A percentile compares a stretch with the other conserved stretches of the same genome.
These are phyloP conservation scores for Lasioglossum pauxillum DNA, from an alignment of 2,888 invertebrate species.

Conservation along the genomic window DNA sequence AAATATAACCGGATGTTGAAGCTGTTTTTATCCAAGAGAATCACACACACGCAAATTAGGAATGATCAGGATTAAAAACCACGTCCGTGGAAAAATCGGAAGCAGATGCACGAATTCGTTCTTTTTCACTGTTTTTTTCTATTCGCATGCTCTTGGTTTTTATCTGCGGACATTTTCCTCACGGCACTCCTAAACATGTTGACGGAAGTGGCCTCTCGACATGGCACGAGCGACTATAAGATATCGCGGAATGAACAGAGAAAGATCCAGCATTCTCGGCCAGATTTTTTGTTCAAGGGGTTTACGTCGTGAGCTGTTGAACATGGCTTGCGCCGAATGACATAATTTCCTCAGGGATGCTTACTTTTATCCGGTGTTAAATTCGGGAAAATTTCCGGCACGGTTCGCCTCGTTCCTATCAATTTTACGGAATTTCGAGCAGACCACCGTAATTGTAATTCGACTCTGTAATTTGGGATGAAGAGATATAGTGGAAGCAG, in stretches of 20 bases:
- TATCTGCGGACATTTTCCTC: slow-evolving; percentile 24
- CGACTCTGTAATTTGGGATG: background rate
- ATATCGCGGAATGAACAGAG: slow-evolving; percentile 26
- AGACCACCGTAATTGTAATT: background rate
- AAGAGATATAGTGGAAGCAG: background rate
- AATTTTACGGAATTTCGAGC: slow-evolving; percentile 10
- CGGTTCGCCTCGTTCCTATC: background rate
- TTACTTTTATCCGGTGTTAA: slow-evolving; percentile 36
- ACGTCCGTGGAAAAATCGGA: background rate
- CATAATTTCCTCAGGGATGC: slow-evolving; percentile 16
- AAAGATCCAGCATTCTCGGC: slow-evolving; percentile 29
- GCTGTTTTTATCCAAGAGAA: background rate
- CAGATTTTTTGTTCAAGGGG: slow-evolving; percentile 37
- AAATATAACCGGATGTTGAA: background rate
- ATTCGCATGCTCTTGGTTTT: slow-evolving; percentile 26
- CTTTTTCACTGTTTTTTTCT: slow-evolving; percentile 34
- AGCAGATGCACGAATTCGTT: slow-evolving; percentile 14
- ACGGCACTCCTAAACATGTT: slow-evolving; percentile 43
- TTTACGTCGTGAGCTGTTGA: slow-evolving; percentile 36
- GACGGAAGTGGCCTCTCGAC: slow-evolving; percentile 60
- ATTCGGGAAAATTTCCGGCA: slow-evolving; percentile 22
- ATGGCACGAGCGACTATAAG: slow-evolving; percentile 53
- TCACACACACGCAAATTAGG: slow-evolving; percentile 9
- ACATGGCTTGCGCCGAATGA: slow-evolving; percentile 38
- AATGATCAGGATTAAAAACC: background rate